Evolutionary conservation across 2,888 invertebrate species (phyloP), one percentile per base, ranked within the genome.

Genomic region (Atethmia centrago): DNA sequence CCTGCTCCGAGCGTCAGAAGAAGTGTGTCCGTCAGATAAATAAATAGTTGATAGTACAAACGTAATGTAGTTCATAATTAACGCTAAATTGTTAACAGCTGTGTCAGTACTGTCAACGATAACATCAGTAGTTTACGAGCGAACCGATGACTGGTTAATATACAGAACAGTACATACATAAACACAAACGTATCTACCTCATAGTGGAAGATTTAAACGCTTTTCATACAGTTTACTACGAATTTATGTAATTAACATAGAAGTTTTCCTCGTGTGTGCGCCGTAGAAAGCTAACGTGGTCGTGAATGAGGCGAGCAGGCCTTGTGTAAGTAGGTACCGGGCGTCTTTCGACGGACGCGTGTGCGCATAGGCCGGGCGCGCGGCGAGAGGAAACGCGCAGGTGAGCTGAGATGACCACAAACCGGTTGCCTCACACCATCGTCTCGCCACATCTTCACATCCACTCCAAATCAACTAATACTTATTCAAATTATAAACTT

Each of bases 281-380:
- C 81, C 83, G 91, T 94, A 94, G 94, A 94, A 94, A 94, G 94
- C 93, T 93, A 90, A 89, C 85, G 89, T 90, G 87, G 88, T 90
- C 87, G 89, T 90, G 92, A 93, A 93, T 92, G 93, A 92, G 92
- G 91, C 90, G 89, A 92, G 83, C 88, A 88, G 88, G 88, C 87
- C 88, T 87, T 87, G 87, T 86, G 82, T 82, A 82, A 79, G 80
- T 84, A 83, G 82, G 82, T 79, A 83, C 71, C 77, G 77, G 77
- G 59, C 62, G 42, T 36, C 64, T 64, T 19, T n/a, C 47, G 56
- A n/a, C 70, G 71, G 64, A 47, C 69, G 62, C 68, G 78, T 77
- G 77, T 79, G 82, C 80, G 77, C 80, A 45, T 56, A 73, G 73
- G 58, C 59, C 72, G 49, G 63, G 69, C 66, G 69, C 59, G 78